These are phyloP conservation scores for Malurus leucopterus DNA, from an alignment of 2,797 vertebrate genomes.

Conservation along the genomic window DNA sequence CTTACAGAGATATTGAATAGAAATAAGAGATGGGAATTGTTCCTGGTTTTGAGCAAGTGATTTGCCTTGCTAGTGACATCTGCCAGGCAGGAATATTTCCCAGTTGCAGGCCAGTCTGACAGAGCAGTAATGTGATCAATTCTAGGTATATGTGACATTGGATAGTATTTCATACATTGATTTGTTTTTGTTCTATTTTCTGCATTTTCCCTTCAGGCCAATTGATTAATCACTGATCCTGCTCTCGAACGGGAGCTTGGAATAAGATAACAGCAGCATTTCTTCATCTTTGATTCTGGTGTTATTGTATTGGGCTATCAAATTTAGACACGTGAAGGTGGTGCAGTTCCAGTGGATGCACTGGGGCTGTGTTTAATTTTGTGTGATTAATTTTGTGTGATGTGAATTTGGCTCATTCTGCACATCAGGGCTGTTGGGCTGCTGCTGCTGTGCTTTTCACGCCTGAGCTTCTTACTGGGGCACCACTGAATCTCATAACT, in stretches of 20 bases:
- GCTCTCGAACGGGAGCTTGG: background rate
- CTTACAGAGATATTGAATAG: background rate
- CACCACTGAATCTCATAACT: background rate
- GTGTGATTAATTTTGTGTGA: background rate
- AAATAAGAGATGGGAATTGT: constrained; percentile 6
- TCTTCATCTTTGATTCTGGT: background rate
- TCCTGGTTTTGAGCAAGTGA: background rate
- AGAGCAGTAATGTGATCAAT: constrained; percentile 35
- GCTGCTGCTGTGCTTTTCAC: background rate
- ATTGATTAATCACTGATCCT: constrained; percentile 57
- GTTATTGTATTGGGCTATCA: background rate
- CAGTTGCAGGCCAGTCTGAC: background rate
- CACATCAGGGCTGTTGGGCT: background rate
- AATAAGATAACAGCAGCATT: constrained; percentile 20
- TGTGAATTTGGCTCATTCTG: background rate
- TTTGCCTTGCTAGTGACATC: constrained; percentile 44
- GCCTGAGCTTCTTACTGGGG: background rate
- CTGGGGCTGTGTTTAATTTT: background rate
- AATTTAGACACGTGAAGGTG: background rate
- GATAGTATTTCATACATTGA: constrained; percentile 35
- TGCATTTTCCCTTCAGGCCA: constrained; percentile 20
- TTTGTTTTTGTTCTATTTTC: constrained; percentile 47
- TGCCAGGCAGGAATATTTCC: constrained; percentile 30
- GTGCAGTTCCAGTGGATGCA: background rate
- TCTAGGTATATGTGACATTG: constrained; percentile 9